These are phyloP conservation scores for Dione juno DNA, from an alignment of 2,888 invertebrate species.

Conservation along the genomic window DNA sequence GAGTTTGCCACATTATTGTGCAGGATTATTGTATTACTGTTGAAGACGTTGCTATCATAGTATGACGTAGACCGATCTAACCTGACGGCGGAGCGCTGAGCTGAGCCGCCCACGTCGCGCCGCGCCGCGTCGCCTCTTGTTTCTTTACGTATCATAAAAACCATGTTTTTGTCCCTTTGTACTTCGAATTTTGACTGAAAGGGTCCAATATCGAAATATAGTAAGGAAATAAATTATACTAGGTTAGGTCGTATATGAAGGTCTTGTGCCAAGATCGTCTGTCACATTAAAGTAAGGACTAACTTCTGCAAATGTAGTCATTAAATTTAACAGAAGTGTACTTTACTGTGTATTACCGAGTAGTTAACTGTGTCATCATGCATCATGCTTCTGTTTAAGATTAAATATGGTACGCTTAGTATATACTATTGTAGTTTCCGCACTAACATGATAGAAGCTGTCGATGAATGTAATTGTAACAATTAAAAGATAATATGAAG, in stretches of 20 bases:
- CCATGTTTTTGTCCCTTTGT: not conserved
- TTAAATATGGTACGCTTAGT: not conserved
- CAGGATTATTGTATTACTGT: not conserved
- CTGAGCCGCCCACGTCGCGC: too few relatives aligned
- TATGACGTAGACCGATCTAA: not conserved
- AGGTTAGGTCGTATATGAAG: not conserved
- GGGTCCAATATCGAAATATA: too few relatives aligned
- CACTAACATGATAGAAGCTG: not conserved
- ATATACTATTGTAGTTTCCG: not conserved
- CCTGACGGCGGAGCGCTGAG: too few relatives aligned
- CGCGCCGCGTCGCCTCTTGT: not conserved
- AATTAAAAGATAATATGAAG: slow-evolving; percentile 2
- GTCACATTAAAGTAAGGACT: not conserved
- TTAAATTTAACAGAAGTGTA: not conserved
- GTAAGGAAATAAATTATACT: not conserved
- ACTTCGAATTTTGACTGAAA: too few relatives aligned
- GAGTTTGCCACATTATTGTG: not conserved
- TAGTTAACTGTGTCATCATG: not conserved
- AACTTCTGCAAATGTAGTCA: not conserved
- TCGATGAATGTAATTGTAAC: not conserved
- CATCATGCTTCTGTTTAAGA: too few relatives aligned
- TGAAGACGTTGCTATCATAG: not conserved
- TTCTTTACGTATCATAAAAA: not conserved
- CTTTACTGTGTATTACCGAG: not conserved
- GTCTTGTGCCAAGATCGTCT: not conserved